phyloP scores from a whole-genome alignment of 1,140 invertebrate species.

The Pristionchus pacificus region DNA sequence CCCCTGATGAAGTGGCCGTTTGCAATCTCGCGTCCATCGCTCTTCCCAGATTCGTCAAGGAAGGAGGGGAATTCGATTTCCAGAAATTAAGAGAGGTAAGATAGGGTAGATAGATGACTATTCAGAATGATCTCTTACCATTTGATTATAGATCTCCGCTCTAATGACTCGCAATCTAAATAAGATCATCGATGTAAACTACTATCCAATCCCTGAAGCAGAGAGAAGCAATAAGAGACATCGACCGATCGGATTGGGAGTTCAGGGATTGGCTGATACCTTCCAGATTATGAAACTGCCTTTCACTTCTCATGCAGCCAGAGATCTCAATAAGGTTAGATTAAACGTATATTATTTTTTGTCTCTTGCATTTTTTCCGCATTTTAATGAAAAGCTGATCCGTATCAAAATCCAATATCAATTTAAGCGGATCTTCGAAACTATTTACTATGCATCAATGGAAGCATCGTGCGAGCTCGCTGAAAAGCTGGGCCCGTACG shows the following conservation, averaged over 20 bases:
- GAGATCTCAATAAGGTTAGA: slow-evolving; percentile 73
- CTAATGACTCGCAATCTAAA: slow-evolving; percentile 75
- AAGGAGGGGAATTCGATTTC: slow-evolving; percentile 76
- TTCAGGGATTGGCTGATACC: slow-evolving; percentile 86
- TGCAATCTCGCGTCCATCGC: slow-evolving; percentile 96
- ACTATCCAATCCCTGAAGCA: slow-evolving; percentile 78
- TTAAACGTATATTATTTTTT: too few relatives aligned
- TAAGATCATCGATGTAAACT: slow-evolving; percentile 93
- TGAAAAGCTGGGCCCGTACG: slow-evolving; percentile 76
- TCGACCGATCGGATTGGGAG: slow-evolving; percentile 87
- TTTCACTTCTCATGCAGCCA: slow-evolving; percentile 74
- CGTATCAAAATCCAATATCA: neutral
- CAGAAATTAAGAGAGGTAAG: slow-evolving; percentile 78
- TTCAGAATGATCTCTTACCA: too few relatives aligned
- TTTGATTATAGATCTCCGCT: neutral
- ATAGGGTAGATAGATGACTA: slow-evolving; percentile 9
- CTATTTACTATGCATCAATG: slow-evolving; percentile 87
- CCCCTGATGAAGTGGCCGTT: slow-evolving; percentile 83
- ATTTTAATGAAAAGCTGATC: too few relatives aligned
- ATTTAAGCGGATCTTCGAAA: slow-evolving; percentile 82
- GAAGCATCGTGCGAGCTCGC: slow-evolving; percentile 92
- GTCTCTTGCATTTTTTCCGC: too few relatives aligned
- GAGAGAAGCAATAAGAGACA: slow-evolving; percentile 80
- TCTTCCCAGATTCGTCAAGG: slow-evolving; percentile 85
- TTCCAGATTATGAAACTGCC: slow-evolving; percentile 88